These are phyloP conservation scores for Noturus placidus DNA, from an alignment of 2,113 vertebrate species.

Conservation along the genomic window DNA sequence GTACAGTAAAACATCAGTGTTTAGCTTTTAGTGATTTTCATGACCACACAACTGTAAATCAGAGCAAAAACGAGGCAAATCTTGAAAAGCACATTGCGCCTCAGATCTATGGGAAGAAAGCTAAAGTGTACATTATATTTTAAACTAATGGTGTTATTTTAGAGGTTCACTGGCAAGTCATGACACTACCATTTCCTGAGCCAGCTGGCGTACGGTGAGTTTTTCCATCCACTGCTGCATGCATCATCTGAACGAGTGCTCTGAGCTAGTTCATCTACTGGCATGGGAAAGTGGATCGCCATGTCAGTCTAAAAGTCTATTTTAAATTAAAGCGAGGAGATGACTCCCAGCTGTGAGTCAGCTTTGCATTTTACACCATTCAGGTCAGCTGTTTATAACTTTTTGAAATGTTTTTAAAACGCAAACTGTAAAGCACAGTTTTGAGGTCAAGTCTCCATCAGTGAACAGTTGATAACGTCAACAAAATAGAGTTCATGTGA, in stretches of 20 bases:
- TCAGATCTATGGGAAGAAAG: constrained; percentile 13
- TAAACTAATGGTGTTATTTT: constrained; percentile 29
- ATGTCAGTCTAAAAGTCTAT: constrained; percentile 5
- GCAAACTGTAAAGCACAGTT: not conserved
- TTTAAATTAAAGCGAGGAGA: constrained; percentile 5
- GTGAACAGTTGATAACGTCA: too few relatives aligned
- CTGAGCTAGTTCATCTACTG: constrained; percentile 24
- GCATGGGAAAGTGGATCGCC: constrained; percentile 31
- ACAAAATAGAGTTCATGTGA: too few relatives aligned
- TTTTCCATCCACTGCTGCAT: constrained; percentile 26
- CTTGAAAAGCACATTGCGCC: not conserved
- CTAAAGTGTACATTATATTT: constrained; percentile 21
- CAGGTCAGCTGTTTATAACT: not conserved
- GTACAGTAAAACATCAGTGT: not conserved
- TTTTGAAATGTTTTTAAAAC: not conserved
- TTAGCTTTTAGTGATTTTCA: not conserved
- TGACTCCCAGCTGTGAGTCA: not conserved
- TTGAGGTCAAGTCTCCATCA: not conserved
- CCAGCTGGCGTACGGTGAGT: constrained; percentile 18
- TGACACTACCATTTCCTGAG: constrained; percentile 24
- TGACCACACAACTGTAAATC: not conserved
- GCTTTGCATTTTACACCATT: not conserved
- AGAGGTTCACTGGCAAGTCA: constrained; percentile 24
- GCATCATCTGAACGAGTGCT: constrained; percentile 12
- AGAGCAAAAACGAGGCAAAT: not conserved